phyloP scores from a whole-genome alignment of 2,888 invertebrate genomes.

The Tryphoninae sp. region DNA sequence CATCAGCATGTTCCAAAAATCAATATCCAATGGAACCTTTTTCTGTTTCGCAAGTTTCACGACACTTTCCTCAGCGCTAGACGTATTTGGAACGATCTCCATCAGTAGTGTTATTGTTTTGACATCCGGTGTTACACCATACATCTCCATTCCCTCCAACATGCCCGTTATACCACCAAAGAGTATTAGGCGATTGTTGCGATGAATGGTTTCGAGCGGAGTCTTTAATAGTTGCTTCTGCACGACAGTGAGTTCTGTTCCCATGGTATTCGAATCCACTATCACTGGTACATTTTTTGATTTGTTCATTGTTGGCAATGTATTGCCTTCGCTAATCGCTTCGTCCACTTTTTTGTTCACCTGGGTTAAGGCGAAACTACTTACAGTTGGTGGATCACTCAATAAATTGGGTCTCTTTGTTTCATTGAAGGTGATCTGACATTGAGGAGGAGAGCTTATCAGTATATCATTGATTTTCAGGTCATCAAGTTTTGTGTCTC shows the following conservation, averaged over 20 bases:
- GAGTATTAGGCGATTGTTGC: slow-evolving; percentile 87
- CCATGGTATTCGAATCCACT: neutral
- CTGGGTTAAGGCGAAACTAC: slow-evolving; percentile 82
- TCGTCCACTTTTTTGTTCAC: slow-evolving; percentile 79
- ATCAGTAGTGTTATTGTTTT: slow-evolving; percentile 91
- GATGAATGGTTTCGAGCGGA: slow-evolving; percentile 67
- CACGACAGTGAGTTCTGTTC: neutral
- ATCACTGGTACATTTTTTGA: slow-evolving; percentile 38
- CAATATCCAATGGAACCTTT: slow-evolving; percentile 87
- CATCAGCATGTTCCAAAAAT: slow-evolving; percentile 93
- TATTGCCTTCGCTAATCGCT: neutral
- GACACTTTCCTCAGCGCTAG: slow-evolving; percentile 87
- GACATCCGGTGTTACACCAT: slow-evolving; percentile 87
- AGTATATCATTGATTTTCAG: slow-evolving; percentile 69
- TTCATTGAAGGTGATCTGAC: slow-evolving; percentile 62
- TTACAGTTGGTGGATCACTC: slow-evolving; percentile 79
- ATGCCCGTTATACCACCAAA: slow-evolving; percentile 92
- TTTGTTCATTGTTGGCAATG: neutral
- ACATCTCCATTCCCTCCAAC: slow-evolving; percentile 87
- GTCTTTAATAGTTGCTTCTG: neutral
- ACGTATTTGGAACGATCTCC: slow-evolving; percentile 86
- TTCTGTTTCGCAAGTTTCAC: slow-evolving; percentile 84
- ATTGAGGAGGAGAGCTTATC: slow-evolving; percentile 25
- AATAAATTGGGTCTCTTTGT: slow-evolving; percentile 86
- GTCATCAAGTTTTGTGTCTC: slow-evolving; percentile 91